Evolutionary conservation across 2,797 vertebrate species (phyloP).

Genomic region (Aeoliscus strigatus): DNA sequence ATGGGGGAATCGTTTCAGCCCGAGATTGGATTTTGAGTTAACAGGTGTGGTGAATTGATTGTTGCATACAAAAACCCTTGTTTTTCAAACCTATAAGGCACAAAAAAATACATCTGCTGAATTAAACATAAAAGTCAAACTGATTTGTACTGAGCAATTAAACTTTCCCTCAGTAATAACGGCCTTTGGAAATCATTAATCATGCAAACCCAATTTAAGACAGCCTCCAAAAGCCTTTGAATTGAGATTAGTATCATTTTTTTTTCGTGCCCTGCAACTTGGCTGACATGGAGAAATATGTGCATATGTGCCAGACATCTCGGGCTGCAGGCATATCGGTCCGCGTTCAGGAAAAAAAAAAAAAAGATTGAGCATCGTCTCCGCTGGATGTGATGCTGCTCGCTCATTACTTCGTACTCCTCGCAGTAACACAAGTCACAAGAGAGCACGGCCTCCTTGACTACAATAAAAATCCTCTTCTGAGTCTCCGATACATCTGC

Average conservation of each 20-base stretch:
- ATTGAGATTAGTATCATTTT: slow-evolving; percentile 37
- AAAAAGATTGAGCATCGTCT: slow-evolving; percentile 39
- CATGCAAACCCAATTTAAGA: slow-evolving; percentile 32
- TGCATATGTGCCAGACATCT: slow-evolving; percentile 22
- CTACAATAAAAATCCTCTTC: slow-evolving; percentile 37
- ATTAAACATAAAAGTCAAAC: slow-evolving; percentile 43
- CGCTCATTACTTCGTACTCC: slow-evolving; percentile 61
- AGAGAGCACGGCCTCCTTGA: slow-evolving; percentile 15
- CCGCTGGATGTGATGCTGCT: slow-evolving; percentile 33
- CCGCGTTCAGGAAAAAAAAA: slow-evolving; percentile 49
- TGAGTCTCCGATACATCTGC: slow-evolving; percentile 34
- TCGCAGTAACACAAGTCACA: slow-evolving; percentile 27
- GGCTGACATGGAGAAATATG: slow-evolving; percentile 19
- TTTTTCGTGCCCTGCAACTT: slow-evolving; percentile 17
- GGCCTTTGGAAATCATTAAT: slow-evolving; percentile 40
- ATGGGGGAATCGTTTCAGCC: no score
- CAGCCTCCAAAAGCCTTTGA: slow-evolving; percentile 26
- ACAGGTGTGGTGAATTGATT: no score
- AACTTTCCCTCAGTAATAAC: slow-evolving; percentile 36
- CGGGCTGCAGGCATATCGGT: slow-evolving; percentile 35
- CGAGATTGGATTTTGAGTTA: no score
- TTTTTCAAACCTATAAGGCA: no score
- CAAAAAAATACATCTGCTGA: slow-evolving; percentile 37
- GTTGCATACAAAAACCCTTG: no score
- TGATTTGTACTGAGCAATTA: slow-evolving; percentile 35